A percentile compares a stretch with the other conserved stretches of the same genome.
phyloP scores from a whole-genome alignment of 2,888 invertebrate genomes.

The Stenurella melanura region DNA sequence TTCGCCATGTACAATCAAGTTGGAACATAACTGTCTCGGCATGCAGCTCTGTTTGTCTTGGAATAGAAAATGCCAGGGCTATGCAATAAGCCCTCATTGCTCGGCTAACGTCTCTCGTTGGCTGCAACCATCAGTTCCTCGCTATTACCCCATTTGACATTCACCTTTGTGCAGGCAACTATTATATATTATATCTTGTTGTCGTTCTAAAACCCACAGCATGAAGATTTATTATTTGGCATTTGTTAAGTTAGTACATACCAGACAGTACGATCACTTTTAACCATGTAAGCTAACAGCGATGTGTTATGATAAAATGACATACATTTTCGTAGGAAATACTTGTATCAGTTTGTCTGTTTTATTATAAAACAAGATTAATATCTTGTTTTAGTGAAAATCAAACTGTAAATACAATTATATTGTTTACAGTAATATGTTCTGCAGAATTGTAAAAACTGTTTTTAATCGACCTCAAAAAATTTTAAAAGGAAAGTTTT shows the following conservation, averaged over 20 bases:
- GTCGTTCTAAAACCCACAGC: constrained; percentile 15
- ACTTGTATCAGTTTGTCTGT: not conserved
- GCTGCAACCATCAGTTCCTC: constrained; percentile 29
- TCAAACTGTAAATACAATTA: too few relatives aligned
- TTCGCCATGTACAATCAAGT: constrained; percentile 47
- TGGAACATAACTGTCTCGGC: constrained; percentile 44
- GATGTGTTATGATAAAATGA: not conserved
- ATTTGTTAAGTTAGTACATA: constrained; percentile 23
- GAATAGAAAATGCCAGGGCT: constrained; percentile 37
- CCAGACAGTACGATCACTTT: not conserved
- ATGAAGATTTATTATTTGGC: constrained; percentile 12
- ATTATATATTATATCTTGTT: constrained; percentile 30
- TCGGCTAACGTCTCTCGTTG: not conserved
- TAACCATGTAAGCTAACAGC: not conserved
- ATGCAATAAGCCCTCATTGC: constrained; percentile 20
- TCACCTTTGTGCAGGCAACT: constrained; percentile 32
- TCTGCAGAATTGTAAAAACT: too few relatives aligned
- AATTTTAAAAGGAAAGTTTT: too few relatives aligned
- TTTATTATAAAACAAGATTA: not conserved
- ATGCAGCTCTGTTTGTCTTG: constrained; percentile 42
- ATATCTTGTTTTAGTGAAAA: too few relatives aligned
- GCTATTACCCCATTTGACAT: constrained; percentile 26
- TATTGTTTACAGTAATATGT: too few relatives aligned
- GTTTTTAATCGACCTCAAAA: too few relatives aligned
- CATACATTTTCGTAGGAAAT: constrained; percentile 3